Percentiles rank a stretch among this genome's conserved stretches.
Conservation (phyloP, 2,888 invertebrate species). For the Harmothoe impar region DNA sequence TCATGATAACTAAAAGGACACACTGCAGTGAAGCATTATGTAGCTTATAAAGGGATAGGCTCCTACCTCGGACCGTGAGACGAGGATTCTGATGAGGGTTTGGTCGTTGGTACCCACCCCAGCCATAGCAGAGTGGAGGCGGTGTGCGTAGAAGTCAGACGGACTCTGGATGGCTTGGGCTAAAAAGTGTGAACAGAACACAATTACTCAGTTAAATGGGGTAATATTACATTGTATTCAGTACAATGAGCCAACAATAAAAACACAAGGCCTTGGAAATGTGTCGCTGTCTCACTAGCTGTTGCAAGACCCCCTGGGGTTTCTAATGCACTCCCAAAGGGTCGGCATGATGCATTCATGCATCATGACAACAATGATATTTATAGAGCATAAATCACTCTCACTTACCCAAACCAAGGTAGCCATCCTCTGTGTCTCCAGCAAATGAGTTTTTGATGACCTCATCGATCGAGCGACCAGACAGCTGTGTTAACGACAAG, state of each 20-base stretch:
- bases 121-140: constrained; percentile 64
- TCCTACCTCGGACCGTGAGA: constrained; percentile 67
- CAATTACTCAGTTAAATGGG: neutral
- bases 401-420: constrained; percentile 75
- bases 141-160: constrained; percentile 67
- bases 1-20: too few species aligned
- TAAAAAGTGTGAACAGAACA: constrained; percentile 43
- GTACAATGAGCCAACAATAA: neutral
- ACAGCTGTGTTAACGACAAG: constrained; percentile 68
- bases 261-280: neutral
- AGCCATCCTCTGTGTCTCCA: constrained; percentile 72
- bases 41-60: too few species aligned
- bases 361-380: too few species aligned
- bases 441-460: constrained; percentile 72
- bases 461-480: constrained; percentile 74
- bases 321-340: too few species aligned
- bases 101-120: constrained; percentile 71
- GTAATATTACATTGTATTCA: neutral
- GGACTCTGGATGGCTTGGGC: constrained; percentile 65
- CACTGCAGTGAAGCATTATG: too few species aligned
- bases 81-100: constrained; percentile 67
- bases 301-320: neutral
- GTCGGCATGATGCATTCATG: too few species aligned
- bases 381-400: too few species aligned
- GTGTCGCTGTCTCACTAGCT: neutral